phyloP scores from a whole-genome alignment of 1,140 invertebrate species.

The Cotesia chilonis region DNA sequence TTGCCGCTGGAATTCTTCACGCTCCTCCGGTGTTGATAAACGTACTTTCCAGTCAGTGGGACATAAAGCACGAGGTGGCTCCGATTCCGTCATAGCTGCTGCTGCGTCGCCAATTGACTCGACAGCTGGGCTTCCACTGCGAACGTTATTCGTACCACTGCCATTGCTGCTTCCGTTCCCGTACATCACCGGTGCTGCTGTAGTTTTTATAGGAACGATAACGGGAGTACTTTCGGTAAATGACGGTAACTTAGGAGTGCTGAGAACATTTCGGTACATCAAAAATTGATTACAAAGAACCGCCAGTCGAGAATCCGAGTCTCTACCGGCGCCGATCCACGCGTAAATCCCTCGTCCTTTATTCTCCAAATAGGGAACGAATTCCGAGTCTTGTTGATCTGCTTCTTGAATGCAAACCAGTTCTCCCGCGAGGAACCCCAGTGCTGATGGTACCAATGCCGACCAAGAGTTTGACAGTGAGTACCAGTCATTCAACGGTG shows the following conservation, averaged over 20 bases:
- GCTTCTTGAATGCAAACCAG: conserved; percentile 64
- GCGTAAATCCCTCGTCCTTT: conserved; percentile 80
- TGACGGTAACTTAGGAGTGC: conserved; percentile 41
- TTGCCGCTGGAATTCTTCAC: conserved; percentile 80
- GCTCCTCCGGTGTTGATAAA: conserved; percentile 80
- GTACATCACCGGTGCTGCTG: conserved; percentile 35
- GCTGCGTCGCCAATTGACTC: conserved; percentile 52
- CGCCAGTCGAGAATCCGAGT: conserved; percentile 82
- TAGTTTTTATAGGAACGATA: conserved; percentile 30
- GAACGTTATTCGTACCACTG: conserved; percentile 30
- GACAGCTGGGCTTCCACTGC: conserved; percentile 46
- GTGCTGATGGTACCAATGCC: conserved; percentile 78
- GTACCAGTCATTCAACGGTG: conserved; percentile 83
- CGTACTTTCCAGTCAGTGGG: conserved; percentile 83
- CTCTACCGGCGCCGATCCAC: conserved; percentile 95
- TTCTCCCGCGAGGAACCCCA: conserved; percentile 89
- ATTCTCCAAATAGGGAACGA: conserved; percentile 93
- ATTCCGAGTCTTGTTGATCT: conserved; percentile 78
- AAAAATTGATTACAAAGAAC: conserved; percentile 71
- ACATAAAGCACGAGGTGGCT: conserved; percentile 72
- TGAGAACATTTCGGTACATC: conserved; percentile 55
- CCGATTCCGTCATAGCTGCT: conserved; percentile 55
- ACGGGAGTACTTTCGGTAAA: conserved; percentile 45
- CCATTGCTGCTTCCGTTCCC: conserved; percentile 39
- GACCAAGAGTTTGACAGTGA: conserved; percentile 78